A percentile compares a stretch with the other conserved stretches of the same genome.
Conservation (phyloP, 2,888 invertebrate species). For the Idaea straminata region DNA sequence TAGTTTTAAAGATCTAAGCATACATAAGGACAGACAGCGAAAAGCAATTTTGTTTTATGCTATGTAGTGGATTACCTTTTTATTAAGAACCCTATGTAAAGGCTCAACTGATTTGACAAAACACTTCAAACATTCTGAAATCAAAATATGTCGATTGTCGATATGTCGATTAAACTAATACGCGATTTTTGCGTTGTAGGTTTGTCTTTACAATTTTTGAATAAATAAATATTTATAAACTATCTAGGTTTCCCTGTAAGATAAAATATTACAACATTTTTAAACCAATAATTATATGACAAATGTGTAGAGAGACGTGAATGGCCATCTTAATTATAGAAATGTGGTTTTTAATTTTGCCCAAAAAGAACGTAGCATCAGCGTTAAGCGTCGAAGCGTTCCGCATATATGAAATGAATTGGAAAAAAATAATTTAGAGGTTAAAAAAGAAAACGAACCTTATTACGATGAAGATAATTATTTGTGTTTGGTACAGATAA, state of each 20-base stretch:
- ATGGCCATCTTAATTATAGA: constrained; percentile 27
- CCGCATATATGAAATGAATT: constrained; percentile 49
- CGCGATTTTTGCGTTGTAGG: no score
- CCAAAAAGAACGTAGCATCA: constrained; percentile 12
- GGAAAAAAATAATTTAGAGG: constrained; percentile 59
- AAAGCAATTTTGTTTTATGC: no score
- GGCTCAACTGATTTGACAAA: no score
- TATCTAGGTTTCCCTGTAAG: no score
- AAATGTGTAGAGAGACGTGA: constrained; percentile 21
- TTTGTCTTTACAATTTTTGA: background rate
- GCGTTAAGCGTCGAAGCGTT: constrained; percentile 64
- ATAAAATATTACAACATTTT: background rate
- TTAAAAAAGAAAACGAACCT: constrained; percentile 83
- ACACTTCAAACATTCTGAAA: no score
- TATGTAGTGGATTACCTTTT: no score
- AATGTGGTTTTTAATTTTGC: constrained; percentile 18
- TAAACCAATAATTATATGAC: background rate
- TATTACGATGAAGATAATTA: constrained; percentile 90
- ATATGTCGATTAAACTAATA: no score
- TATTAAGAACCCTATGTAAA: no score
- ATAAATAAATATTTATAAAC: background rate
- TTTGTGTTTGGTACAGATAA: constrained; percentile 92
- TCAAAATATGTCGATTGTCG: no score
- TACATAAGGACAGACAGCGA: no score
- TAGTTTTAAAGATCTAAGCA: no score